Evolutionary conservation across 2,113 vertebrate species (phyloP).

Genomic region (Nanorana parkeri): DNA sequence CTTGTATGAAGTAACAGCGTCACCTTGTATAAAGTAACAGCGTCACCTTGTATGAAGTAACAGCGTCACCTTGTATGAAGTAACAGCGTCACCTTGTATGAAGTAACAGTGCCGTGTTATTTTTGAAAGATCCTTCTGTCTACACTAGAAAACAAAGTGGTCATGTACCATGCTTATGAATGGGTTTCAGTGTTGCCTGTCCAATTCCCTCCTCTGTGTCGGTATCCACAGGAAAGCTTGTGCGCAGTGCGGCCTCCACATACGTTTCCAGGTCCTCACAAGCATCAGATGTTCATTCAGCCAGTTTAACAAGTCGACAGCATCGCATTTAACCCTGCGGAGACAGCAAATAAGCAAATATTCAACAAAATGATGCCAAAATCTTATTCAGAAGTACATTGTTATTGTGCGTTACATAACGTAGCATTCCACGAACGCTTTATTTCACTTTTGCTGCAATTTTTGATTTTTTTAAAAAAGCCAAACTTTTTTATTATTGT

Average conservation of each 20-base stretch:
- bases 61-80: not conserved
- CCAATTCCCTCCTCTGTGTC: constrained; percentile 75
- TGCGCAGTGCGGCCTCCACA: constrained; percentile 84
- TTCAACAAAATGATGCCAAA: too few relatives aligned
- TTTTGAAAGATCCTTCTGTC: not conserved
- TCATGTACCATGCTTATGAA: constrained; percentile 77
- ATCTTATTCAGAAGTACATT: too few relatives aligned
- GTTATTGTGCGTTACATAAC: too few relatives aligned
- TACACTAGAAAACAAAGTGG: constrained; percentile 68
- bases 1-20: not conserved
- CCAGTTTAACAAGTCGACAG: constrained; percentile 62
- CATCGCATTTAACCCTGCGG: constrained; percentile 60
- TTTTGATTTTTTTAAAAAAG: too few relatives aligned
- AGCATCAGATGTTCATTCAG: constrained; percentile 72
- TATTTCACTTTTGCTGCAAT: too few relatives aligned
- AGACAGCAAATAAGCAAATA: not conserved
- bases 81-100: constrained; percentile 6
- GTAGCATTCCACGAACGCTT: too few relatives aligned
- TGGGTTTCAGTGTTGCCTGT: constrained; percentile 69
- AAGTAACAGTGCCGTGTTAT: not conserved
- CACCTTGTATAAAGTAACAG: not conserved
- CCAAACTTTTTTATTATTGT: too few relatives aligned
- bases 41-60: not conserved
- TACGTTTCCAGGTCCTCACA: constrained; percentile 83
- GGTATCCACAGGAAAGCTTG: constrained; percentile 81